Conservation (phyloP, 2,113 vertebrate genomes). For the Corythoichthys intestinalis region DNA sequence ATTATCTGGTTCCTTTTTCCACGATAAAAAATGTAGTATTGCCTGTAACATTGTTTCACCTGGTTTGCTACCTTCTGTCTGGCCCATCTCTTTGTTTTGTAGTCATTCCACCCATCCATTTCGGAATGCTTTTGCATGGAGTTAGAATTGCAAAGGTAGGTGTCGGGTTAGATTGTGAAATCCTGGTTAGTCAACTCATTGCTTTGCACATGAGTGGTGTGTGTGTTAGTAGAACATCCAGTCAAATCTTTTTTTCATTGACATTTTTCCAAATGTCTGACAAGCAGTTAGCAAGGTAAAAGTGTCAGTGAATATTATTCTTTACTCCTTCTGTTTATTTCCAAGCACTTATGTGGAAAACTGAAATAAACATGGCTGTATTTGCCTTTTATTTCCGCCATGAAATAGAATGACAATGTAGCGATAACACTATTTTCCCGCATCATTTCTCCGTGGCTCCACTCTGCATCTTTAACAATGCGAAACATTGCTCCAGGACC, state of each 20-base stretch:
- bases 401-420: slow-evolving; percentile 69
- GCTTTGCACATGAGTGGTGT: slow-evolving; percentile 33
- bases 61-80: slow-evolving; percentile 12
- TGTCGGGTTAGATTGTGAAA: slow-evolving; percentile 44
- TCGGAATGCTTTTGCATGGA: slow-evolving; percentile 29
- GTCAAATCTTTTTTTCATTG: slow-evolving; percentile 60
- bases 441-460: slow-evolving; percentile 63
- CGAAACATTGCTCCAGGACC: slow-evolving; percentile 49
- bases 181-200: slow-evolving; percentile 40
- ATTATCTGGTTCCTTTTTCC: not conserved
- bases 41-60: slow-evolving; percentile 9
- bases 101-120: slow-evolving; percentile 55
- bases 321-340: slow-evolving; percentile 59
- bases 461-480: slow-evolving; percentile 52
- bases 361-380: slow-evolving; percentile 57
- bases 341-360: slow-evolving; percentile 62
- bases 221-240: slow-evolving; percentile 66
- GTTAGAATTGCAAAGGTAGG: slow-evolving; percentile 39
- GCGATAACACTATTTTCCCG: slow-evolving; percentile 79
- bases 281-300: slow-evolving; percentile 56
- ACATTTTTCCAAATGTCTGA: slow-evolving; percentile 76
- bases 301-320: slow-evolving; percentile 50
- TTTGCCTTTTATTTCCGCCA: slow-evolving; percentile 54
- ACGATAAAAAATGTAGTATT: not conserved
- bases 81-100: slow-evolving; percentile 69